A percentile compares a stretch with the other conserved stretches of the same genome.
phyloP scores from a whole-genome alignment of 2,797 vertebrate species.

The Phoeniculus purpureus region DNA sequence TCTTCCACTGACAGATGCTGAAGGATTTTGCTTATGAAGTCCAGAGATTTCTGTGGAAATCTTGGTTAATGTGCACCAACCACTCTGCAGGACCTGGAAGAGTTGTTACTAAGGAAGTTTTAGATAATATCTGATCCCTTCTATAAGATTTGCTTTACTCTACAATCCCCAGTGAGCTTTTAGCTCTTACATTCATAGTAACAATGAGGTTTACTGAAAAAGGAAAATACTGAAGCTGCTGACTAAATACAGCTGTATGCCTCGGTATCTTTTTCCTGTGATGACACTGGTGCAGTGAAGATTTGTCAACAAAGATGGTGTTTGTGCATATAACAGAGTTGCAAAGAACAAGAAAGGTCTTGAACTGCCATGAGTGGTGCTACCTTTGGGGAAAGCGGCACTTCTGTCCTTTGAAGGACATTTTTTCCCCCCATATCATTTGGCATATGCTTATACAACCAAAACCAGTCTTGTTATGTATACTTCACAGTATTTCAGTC shows the following conservation, averaged over 20 bases:
- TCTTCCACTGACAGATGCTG: not conserved
- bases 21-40: not conserved
- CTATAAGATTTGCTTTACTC: constrained; percentile 12
- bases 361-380: not conserved
- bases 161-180: not conserved
- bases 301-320: not conserved
- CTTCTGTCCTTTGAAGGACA: not conserved
- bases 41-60: not conserved
- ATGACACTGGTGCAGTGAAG: not conserved
- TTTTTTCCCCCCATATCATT: constrained; percentile 1
- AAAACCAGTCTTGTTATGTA: constrained; percentile 29
- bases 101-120: constrained; percentile 7
- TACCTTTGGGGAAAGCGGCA: constrained; percentile 5
- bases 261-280: not conserved
- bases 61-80: not conserved
- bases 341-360: not conserved
- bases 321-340: not conserved
- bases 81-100: not conserved
- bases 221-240: not conserved
- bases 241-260: not conserved
- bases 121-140: not conserved
- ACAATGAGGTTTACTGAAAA: constrained; percentile 2
- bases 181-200: constrained; percentile 4
- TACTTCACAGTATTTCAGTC: constrained; percentile 44
- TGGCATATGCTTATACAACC: constrained; percentile 13